Evolutionary conservation across 2,113 vertebrate genomes (phyloP).

Genomic region (Marmota flaviventris): DNA sequence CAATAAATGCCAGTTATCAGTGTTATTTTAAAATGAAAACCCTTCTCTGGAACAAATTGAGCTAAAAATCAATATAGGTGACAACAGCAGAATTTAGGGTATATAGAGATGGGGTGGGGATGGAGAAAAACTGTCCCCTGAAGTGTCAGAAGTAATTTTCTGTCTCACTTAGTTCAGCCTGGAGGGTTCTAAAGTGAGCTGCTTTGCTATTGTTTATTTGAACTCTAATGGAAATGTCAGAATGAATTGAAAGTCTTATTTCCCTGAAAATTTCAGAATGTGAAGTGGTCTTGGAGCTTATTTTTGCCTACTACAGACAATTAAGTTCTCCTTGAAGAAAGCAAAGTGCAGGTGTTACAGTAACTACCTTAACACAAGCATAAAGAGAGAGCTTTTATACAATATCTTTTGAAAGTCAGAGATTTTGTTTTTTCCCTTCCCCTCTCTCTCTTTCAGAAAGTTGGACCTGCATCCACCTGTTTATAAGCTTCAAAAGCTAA

Average conservation of each 20-base stretch:
- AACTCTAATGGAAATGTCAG: slow-evolving; percentile 52
- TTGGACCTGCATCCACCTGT: neutral
- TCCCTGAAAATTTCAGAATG: slow-evolving; percentile 28
- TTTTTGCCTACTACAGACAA: slow-evolving; percentile 52
- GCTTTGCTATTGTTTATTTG: neutral
- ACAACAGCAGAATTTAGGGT: neutral
- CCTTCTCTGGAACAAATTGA: slow-evolving; percentile 42
- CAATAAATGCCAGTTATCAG: neutral
- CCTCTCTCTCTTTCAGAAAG: neutral
- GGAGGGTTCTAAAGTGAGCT: neutral
- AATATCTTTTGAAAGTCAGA: slow-evolving; percentile 49
- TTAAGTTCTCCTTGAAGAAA: slow-evolving; percentile 51
- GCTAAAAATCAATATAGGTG: slow-evolving; percentile 40
- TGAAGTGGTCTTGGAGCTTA: slow-evolving; percentile 18
- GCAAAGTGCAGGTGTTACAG: slow-evolving; percentile 34
- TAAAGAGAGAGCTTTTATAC: slow-evolving; percentile 38
- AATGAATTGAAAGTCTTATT: neutral
- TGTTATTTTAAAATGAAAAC: slow-evolving; percentile 53
- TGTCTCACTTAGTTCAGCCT: neutral
- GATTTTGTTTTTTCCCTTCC: neutral
- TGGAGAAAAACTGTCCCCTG: neutral
- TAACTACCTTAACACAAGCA: slow-evolving; percentile 57
- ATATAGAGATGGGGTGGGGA: neutral
- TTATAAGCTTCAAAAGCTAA: slow-evolving; percentile 3
- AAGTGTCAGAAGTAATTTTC: slow-evolving; percentile 21